A percentile compares a stretch with the other conserved stretches of the same genome.
These are phyloP conservation scores for Drosophila borealis DNA, from an alignment of 2,888 invertebrate species.

Conservation along the genomic window DNA sequence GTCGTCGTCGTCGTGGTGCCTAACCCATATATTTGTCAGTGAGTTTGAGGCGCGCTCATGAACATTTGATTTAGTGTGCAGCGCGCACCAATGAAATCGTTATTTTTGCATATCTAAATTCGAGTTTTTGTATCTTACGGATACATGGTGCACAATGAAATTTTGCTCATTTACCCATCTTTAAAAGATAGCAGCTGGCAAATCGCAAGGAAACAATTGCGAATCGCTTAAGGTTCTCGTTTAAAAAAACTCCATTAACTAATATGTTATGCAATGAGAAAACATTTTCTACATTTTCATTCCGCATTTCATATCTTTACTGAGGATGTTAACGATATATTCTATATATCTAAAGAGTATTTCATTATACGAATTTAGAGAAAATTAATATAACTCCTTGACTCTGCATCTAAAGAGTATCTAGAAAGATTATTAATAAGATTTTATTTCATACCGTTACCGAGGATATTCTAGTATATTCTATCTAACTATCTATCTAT, in stretches of 20 bases:
- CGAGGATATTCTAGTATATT: too few species aligned
- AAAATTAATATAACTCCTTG: too few species aligned
- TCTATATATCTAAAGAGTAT: too few species aligned
- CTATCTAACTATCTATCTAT: too few species aligned
- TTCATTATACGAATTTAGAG: too few species aligned
- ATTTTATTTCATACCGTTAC: too few species aligned
- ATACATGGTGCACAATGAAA: constrained; percentile 17
- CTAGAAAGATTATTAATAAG: too few species aligned
- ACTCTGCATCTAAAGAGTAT: too few species aligned
- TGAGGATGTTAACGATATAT: too few species aligned
- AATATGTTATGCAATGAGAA: neutral
- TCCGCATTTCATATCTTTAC: too few species aligned
- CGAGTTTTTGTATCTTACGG: constrained; percentile 46
- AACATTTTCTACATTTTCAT: neutral
- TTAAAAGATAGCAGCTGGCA: neutral
- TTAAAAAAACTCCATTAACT: too few species aligned
- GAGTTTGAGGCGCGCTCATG: constrained; percentile 69
- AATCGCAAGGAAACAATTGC: constrained; percentile 6
- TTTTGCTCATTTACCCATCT: constrained; percentile 14
- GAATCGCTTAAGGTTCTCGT: neutral
- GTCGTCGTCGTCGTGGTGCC: constrained; percentile 51
- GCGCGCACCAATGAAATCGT: constrained; percentile 49
- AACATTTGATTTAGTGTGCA: constrained; percentile 82
- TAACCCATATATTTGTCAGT: constrained; percentile 83
- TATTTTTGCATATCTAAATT: constrained; percentile 74